A percentile compares a stretch with the other conserved stretches of the same genome.
phyloP scores from a whole-genome alignment of 2,888 invertebrate genomes.

The Bugulina stolonifera region DNA sequence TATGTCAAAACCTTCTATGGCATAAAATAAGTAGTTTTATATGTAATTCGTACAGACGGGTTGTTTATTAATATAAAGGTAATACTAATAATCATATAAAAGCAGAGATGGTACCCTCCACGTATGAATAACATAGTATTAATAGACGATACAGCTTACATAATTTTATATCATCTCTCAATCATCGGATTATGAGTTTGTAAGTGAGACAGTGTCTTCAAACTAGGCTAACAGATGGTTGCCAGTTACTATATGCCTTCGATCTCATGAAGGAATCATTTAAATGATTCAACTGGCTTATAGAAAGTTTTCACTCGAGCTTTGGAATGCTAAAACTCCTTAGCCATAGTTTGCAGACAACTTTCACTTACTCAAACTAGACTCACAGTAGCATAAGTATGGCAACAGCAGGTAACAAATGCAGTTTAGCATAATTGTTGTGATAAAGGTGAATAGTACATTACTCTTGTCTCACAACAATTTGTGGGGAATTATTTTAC shows the following conservation, averaged over 20 bases:
- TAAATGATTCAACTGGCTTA: not conserved
- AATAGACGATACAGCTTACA: not conserved
- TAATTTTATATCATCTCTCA: not conserved
- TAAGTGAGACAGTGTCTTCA: not conserved
- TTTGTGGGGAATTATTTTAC: no score
- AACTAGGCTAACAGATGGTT: slow-evolving; percentile 24
- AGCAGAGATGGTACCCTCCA: no score
- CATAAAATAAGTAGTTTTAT: not conserved
- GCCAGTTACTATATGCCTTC: no score
- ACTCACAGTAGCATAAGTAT: not conserved
- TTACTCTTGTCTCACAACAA: no score
- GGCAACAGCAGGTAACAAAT: not conserved
- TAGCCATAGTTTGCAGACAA: slow-evolving; percentile 10
- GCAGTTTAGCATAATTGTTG: not conserved
- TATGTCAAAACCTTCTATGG: no score
- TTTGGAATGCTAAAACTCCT: slow-evolving; percentile 26
- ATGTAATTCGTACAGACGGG: slow-evolving; percentile 13
- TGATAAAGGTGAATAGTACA: no score
- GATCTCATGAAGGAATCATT: no score
- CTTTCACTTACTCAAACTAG: not conserved
- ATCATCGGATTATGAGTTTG: not conserved
- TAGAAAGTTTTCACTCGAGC: slow-evolving; percentile 22
- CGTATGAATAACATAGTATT: no score
- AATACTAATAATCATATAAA: no score
- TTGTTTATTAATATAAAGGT: slow-evolving; percentile 17